A percentile compares a stretch with the other conserved stretches of the same genome.
Conservation (phyloP, 2,888 invertebrate genomes). For the Drosophila emarginata region DNA sequence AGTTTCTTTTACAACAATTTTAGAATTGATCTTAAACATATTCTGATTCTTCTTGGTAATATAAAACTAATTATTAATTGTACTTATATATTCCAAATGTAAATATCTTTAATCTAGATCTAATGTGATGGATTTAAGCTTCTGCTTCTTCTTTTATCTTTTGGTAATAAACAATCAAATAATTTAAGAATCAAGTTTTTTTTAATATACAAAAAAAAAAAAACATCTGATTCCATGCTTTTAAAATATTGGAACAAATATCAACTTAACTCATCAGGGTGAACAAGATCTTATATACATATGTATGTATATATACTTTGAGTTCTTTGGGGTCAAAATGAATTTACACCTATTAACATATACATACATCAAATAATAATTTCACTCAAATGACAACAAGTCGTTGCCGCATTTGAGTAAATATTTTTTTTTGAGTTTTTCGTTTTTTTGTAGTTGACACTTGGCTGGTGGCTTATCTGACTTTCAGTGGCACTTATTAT, state of each 20-base stretch:
- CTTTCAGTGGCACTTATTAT: neutral
- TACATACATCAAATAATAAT: neutral
- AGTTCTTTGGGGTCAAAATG: no score
- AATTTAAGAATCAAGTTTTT: no score
- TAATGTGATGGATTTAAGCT: neutral
- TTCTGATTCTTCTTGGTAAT: neutral
- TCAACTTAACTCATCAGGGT: no score
- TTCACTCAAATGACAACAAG: slow-evolving; percentile 2
- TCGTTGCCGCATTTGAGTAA: neutral
- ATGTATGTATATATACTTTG: no score
- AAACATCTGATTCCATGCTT: no score
- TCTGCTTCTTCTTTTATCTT: neutral
- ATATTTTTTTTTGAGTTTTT: neutral
- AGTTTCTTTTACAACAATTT: no score
- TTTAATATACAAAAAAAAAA: no score
- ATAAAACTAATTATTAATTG: neutral
- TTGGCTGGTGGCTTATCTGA: slow-evolving; percentile 4
- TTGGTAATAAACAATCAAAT: neutral
- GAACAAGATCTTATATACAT: no score
- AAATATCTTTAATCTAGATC: neutral
- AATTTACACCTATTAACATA: no score
- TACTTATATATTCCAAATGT: neutral
- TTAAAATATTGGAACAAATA: no score
- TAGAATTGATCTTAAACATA: no score
- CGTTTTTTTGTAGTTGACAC: neutral